phyloP scores from a whole-genome alignment of 2,113 vertebrate genomes.

The Microtus richardsoni region DNA sequence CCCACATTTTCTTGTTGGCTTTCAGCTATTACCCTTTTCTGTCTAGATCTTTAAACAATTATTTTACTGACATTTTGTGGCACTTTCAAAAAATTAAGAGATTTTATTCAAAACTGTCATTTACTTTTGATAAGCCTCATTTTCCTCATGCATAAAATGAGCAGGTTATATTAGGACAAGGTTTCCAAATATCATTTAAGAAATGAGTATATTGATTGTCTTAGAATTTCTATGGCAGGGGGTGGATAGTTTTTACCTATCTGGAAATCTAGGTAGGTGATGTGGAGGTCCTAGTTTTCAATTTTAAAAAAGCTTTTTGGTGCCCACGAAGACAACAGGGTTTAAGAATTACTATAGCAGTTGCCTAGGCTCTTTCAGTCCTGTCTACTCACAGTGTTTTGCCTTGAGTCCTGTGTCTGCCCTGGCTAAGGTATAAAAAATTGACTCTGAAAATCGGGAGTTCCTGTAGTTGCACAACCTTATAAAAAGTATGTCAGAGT shows the following conservation, averaged over 20 bases:
- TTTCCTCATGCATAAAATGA: slow-evolving; percentile 18
- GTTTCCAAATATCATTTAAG: slow-evolving; percentile 14
- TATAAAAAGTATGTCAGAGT: background rate
- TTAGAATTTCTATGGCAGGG: background rate
- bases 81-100: background rate
- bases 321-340: background rate
- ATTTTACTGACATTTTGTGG: background rate
- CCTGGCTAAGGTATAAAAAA: background rate
- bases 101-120: background rate
- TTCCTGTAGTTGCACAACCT: background rate
- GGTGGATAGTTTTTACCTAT: background rate
- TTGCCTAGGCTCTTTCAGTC: background rate
- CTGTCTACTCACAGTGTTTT: background rate
- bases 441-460: background rate
- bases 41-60: background rate
- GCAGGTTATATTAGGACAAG: background rate
- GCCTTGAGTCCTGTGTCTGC: background rate
- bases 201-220: background rate
- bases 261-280: background rate
- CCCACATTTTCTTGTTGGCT: background rate
- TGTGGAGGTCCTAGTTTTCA: background rate
- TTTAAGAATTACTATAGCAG: background rate
- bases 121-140: background rate
- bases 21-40: background rate
- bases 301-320: background rate